Conservation (phyloP, 2,797 vertebrate species). For the Gallirallus australis region DNA sequence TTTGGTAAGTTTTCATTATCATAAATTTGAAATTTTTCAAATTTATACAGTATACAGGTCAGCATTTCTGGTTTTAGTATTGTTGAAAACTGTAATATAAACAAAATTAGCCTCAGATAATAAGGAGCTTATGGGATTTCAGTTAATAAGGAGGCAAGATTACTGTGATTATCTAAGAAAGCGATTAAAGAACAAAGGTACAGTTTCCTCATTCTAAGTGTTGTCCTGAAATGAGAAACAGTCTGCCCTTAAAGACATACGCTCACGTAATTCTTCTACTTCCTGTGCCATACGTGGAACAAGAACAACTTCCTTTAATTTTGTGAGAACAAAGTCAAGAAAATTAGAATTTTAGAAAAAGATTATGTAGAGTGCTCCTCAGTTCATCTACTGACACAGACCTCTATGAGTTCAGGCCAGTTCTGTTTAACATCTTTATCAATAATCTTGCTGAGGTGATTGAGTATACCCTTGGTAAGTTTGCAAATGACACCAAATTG, state of each 20-base stretch:
- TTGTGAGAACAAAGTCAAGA: background rate
- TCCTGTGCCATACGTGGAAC: background rate
- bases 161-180: slow-evolving; percentile 41
- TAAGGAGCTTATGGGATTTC: slow-evolving; percentile 52
- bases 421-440: too few relatives aligned
- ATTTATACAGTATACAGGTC: background rate
- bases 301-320: background rate
- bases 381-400: background rate
- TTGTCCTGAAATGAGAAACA: background rate
- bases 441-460: too few relatives aligned
- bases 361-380: background rate
- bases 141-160: slow-evolving; percentile 35
- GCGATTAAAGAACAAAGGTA: slow-evolving; percentile 14
- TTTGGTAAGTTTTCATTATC: background rate
- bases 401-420: background rate
- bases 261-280: background rate
- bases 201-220: background rate
- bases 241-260: background rate
- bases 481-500: too few relatives aligned
- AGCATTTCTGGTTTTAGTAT: background rate
- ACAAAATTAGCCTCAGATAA: slow-evolving; percentile 16
- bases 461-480: too few relatives aligned
- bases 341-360: background rate
- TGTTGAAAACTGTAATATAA: background rate
- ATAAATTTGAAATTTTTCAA: background rate